Conservation (phyloP, 2,797 vertebrate species). For the Oreochromis grahami region DNA sequence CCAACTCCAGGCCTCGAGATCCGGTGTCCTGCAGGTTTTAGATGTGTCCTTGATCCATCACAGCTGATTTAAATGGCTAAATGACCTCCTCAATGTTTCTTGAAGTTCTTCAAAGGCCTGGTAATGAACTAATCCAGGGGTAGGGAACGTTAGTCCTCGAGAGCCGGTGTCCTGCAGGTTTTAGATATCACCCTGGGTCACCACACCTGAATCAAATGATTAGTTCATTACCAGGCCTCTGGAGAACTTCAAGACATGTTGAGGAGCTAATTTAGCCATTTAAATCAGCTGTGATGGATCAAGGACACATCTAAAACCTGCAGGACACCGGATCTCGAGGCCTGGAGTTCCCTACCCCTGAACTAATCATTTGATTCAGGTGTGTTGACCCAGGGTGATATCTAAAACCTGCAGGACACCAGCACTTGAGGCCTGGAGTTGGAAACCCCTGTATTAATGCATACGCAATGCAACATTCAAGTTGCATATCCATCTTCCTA, state of each 20-base stretch:
- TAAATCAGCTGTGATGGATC: no score
- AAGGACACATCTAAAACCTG: no score
- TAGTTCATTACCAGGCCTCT: no score
- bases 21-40: not conserved
- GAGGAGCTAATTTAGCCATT: no score
- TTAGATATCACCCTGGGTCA: no score
- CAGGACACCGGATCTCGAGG: no score
- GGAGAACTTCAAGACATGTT: no score
- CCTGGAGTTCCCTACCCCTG: not conserved
- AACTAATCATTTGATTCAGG: not conserved
- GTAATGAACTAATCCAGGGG: not conserved
- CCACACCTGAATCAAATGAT: no score
- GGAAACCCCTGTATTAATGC: not conserved
- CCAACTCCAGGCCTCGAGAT: not conserved
- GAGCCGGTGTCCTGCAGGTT: no score
- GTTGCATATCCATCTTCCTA: not conserved
- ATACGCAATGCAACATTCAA: not conserved
- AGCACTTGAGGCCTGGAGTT: not conserved
- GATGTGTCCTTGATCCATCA: not conserved
- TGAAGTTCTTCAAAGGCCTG: not conserved
- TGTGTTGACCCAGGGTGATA: not conserved
- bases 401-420: not conserved
- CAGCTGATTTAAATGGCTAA: not conserved
- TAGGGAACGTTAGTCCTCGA: no score
- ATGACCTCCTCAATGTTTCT: fast-evolving